Evolutionary conservation across 2,797 vertebrate species (phyloP), one percentile per base, ranked within the genome.

Genomic region (Neosilurus hyrtlii): DNA sequence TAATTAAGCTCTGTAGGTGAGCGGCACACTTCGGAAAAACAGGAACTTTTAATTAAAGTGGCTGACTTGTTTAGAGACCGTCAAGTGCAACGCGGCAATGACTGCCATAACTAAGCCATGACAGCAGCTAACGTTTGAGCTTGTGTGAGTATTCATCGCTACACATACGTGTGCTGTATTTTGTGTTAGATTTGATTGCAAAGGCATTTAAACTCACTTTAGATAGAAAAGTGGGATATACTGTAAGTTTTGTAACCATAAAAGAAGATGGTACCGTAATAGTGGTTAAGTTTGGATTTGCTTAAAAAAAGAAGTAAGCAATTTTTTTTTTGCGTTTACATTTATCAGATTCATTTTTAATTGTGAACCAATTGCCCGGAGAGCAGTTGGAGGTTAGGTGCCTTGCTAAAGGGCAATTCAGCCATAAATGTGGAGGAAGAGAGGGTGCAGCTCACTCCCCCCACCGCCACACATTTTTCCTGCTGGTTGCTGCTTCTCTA

Each of bases 1-100:
- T 92, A 93, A 94, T 94, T 93, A 94, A 73, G 87, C 88, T 89
- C 90, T 82, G 20, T 88, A 88, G 93, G 89, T 93, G 91, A 92
- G 92, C 90, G 87, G 90, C 90, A 89, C 92, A 88, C 89, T 80
- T 86, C 89, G 89, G 68, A 82, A 82, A 91, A 91, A 92, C 91
- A 88, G 90, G 89, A 91, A 89, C 91, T 94, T 86, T 92, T 91
- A 93, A 92, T 93, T 92, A 92, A 87, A 92, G 86, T 85, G 88
- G 83, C 88, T 84, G 89, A 90, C 89, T 91, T 90, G 89, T 91
- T 91, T 90, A 82, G 80, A 81, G 87, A 87, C 77, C 65, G 82
- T 86, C 83, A 84, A 84, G 83, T 85, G 82, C 86, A 77, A 51
- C 80, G 82, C 83, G 9, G 72, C 62, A 88, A 87, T 81, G 84